These are phyloP conservation scores for Dryadula phaetusa DNA, from an alignment of 2,888 invertebrate species.

Conservation along the genomic window DNA sequence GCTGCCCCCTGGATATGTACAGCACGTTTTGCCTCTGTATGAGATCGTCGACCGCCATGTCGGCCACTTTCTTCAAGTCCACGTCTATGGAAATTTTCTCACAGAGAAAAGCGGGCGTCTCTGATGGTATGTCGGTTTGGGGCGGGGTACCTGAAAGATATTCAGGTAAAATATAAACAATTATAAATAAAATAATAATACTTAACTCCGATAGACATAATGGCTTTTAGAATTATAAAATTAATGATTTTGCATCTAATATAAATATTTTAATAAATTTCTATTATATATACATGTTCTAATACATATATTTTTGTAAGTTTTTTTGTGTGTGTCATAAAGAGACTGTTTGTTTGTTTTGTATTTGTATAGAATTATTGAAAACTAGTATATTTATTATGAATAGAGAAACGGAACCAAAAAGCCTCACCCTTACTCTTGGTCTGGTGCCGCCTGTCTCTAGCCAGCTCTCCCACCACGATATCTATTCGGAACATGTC, in stretches of 20 bases:
- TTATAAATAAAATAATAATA: too few relatives aligned
- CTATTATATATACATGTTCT: too few relatives aligned
- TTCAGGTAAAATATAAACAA: neutral
- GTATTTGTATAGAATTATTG: too few relatives aligned
- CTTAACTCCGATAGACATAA: too few relatives aligned
- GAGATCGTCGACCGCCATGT: conserved; percentile 94
- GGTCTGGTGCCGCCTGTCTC: conserved; percentile 49
- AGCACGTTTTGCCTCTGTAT: conserved; percentile 92
- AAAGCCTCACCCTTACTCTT: conserved; percentile 61
- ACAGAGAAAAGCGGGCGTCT: conserved; percentile 95
- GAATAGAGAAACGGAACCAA: too few relatives aligned
- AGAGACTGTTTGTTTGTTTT: too few relatives aligned
- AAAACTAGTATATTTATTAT: neutral
- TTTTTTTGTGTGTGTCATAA: too few relatives aligned
- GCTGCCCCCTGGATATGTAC: conserved; percentile 93
- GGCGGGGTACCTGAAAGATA: conserved; percentile 50
- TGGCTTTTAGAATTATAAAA: too few relatives aligned
- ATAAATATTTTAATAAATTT: too few relatives aligned
- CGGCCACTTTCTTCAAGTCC: conserved; percentile 94
- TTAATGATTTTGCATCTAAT: too few relatives aligned
- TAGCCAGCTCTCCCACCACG: conserved; percentile 93
- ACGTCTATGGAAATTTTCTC: conserved; percentile 95
- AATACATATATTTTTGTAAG: too few relatives aligned
- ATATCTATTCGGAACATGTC: conserved; percentile 96
- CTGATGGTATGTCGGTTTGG: conserved; percentile 84